phyloP scores from a whole-genome alignment of 2,888 invertebrate genomes.

The Aphrophora alni region DNA sequence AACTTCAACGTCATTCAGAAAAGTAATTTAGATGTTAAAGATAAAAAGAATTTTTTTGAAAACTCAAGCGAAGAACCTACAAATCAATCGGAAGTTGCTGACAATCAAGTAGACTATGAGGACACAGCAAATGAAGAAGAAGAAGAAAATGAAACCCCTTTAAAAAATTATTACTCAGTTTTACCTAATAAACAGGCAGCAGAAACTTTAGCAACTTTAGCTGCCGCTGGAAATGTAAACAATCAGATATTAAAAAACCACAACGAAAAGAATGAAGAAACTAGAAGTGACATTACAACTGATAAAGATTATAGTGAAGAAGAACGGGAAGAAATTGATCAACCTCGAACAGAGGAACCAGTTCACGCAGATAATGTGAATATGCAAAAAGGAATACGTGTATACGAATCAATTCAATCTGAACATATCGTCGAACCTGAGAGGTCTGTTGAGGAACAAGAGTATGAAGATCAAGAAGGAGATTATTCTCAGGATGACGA shows the following conservation, averaged over 20 bases:
- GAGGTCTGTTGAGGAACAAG: slow-evolving; percentile 40
- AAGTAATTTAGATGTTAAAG: background rate
- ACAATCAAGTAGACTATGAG: slow-evolving; percentile 38
- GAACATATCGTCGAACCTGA: slow-evolving; percentile 5
- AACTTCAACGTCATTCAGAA: background rate
- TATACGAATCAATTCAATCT: slow-evolving; percentile 6
- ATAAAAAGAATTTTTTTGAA: background rate
- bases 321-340: slow-evolving; percentile 10
- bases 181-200: slow-evolving; percentile 36
- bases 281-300: background rate
- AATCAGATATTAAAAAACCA: background rate
- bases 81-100: slow-evolving; percentile 19
- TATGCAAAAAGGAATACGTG: slow-evolving; percentile 18
- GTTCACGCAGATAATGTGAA: slow-evolving; percentile 16
- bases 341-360: background rate
- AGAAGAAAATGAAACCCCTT: slow-evolving; percentile 2
- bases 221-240: slow-evolving; percentile 33
- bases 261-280: background rate
- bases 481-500: slow-evolving; percentile 48
- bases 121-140: slow-evolving; percentile 17
- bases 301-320: slow-evolving; percentile 31
- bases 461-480: slow-evolving; percentile 48
- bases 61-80: background rate
- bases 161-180: slow-evolving; percentile 20
- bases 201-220: slow-evolving; percentile 34